Evolutionary conservation across 2,888 invertebrate genomes (phyloP).

Genomic region (Cryptophagus acutangulus): DNA sequence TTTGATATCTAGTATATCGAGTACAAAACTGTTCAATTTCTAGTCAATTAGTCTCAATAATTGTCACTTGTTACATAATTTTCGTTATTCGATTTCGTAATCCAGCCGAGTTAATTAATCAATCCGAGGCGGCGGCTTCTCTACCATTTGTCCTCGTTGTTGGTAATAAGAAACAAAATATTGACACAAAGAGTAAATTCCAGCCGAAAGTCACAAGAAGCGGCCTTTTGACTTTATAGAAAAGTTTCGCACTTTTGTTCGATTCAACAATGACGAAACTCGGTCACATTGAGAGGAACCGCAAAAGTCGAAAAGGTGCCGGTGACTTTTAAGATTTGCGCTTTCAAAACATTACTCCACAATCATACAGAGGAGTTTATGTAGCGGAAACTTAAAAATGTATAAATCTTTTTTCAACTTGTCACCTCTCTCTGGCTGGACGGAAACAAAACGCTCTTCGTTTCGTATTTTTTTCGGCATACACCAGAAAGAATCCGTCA

Average conservation of each 20-base stretch:
- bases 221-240: too few species aligned
- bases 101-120: too few species aligned
- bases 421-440: not conserved
- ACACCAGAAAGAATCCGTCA: too few species aligned
- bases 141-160: too few species aligned
- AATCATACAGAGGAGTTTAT: not conserved
- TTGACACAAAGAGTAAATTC: too few species aligned
- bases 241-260: too few species aligned
- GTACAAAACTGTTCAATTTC: not conserved
- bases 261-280: slow-evolving; percentile 1
- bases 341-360: not conserved
- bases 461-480: too few species aligned
- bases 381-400: slow-evolving; percentile 3
- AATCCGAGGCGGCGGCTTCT: too few species aligned
- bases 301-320: slow-evolving; percentile 3
- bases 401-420: slow-evolving; percentile 2
- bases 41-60: not conserved
- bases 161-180: too few species aligned
- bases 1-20: not conserved
- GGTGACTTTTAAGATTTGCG: slow-evolving; percentile 4
- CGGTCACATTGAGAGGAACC: slow-evolving; percentile 2
- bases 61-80: slow-evolving; percentile 1
- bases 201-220: too few species aligned
- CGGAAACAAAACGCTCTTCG: too few species aligned
- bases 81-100: too few species aligned